Evolutionary conservation across 2,113 vertebrate genomes (phyloP), one percentile per base, ranked within the genome.

Genomic region (Dascyllus trimaculatus): DNA sequence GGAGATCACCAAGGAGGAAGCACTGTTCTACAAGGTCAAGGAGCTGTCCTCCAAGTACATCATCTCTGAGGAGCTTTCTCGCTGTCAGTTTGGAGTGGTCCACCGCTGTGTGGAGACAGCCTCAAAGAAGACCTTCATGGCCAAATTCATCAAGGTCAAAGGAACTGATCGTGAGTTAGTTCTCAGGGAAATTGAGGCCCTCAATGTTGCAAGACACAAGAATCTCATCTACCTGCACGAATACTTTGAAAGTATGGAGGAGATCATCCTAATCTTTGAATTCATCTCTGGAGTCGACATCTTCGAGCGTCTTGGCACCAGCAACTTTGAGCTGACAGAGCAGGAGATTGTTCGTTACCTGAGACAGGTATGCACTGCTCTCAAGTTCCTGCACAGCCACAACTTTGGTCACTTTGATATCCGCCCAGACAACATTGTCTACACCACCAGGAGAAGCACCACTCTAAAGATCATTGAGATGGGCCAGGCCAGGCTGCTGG

Each of bases 181-280:
- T 80, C 96, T 97, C 88, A 96, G 98, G 89, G 98, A 99, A 95
- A 97, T 99, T 91, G 97, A 97, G 81, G 97, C 97, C 72, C 95
- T 99, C 32, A 99, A 97, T 52, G 75, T 96, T 32, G 95, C 96
- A 84, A 96, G 97, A 62, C 98, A 99, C 87, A 94, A 53, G 90
- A 99, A 97, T 75, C 84, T 99, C 48, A 86, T 99, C 71, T 96
- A 97, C 78, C 95, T 99, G 62, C 96, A 99, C 61, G 97, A 99
- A 92, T 97, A 97, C 64, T 99, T 99, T 95, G 98, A 99, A 87
- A 99, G 98, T 89, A 95, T 99, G 92, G 98, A 99, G 89, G 98
- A 99, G 93, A 88, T 99, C 21, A 93, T 99, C 81, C 95, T 99
- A 91, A 98, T 99, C 84, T 99, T 96, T 93, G 98, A 99, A 88